Evolutionary conservation across 2,113 vertebrate genomes (phyloP).

Genomic region (Python bivittatus): DNA sequence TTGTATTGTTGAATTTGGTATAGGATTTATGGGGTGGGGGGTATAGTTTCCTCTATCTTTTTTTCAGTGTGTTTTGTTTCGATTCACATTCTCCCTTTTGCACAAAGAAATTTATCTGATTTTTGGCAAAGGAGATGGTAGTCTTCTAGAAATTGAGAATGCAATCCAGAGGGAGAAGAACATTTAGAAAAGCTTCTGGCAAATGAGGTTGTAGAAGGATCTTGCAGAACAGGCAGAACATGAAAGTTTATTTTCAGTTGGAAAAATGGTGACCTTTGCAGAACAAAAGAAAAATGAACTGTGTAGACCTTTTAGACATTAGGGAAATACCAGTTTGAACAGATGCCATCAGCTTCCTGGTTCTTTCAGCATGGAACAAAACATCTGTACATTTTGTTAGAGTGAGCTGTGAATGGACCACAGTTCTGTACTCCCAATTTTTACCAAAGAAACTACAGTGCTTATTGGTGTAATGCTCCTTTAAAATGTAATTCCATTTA

Average conservation of each 20-base stretch:
- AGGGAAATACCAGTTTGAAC: neutral
- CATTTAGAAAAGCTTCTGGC: neutral
- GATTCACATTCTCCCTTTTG: neutral
- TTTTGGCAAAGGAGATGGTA: neutral
- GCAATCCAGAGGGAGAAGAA: neutral
- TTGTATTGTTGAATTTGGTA: neutral
- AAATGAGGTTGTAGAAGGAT: neutral
- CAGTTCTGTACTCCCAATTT: neutral
- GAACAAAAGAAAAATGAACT: conserved; percentile 10
- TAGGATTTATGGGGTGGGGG: neutral
- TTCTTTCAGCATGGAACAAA: neutral
- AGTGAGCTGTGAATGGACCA: neutral
- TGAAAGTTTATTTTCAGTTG: neutral
- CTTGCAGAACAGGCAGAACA: neutral
- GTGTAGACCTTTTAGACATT: neutral
- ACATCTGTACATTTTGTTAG: neutral
- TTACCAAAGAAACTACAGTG: neutral
- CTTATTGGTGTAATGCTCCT: neutral
- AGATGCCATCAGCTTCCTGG: neutral
- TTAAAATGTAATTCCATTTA: neutral
- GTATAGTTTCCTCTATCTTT: neutral
- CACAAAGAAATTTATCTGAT: neutral
- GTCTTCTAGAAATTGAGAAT: neutral
- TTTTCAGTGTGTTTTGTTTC: neutral
- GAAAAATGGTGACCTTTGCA: conserved; percentile 6